Evolutionary conservation across 2,888 invertebrate genomes (phyloP), one percentile per base, ranked within the genome.

Genomic region (Smittia aterrima): DNA sequence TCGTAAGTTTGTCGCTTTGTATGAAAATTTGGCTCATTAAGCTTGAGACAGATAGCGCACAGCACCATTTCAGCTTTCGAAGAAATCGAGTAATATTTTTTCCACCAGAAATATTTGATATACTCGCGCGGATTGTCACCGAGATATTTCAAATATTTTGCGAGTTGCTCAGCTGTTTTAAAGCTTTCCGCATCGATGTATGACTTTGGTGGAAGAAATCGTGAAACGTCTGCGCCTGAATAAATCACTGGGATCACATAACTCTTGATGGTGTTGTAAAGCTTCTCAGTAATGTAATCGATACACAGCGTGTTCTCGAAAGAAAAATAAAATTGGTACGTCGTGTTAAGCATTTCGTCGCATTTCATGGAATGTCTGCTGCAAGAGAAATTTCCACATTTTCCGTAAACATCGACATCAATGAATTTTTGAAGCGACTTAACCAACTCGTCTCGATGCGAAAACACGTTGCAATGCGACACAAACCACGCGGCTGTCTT

Each of bases 261-360:
- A 1, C 79, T 79, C 25, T 76, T 75, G 25, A 82, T 75, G 0
- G 78, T 78, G 7, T 76, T 78, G 53, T 78, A 82, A 0, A 83
- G 77, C 79, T 90, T 90, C 79, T 90, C 90, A 0, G 90, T 89
- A 47, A 90, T 87, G 79, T 90, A 90, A 79, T 90, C 90, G 66
- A 83, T 80, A 80, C 90, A 90, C 75, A 89, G 84, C 7, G 89
- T 87, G 79, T 90, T 90, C 79, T 90, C 90, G 78, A 90, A 90
- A 7, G 85, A 81, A 74, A 90, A 81, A 78, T 90, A 90, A 79
- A 90, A 90, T 79, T 87, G 88, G 79, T 90, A 90, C 75, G 87
- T 83, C n/a, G 81, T 80, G 76, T 84, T 83, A 38, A 84, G 75
- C 79, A 80, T 81, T n/a, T 77, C 77, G 25, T 79, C 78, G 75